Percentiles rank a stretch among this genome's conserved stretches.
These are phyloP conservation scores for Anadara kagoshimensis DNA, from an alignment of 1,140 invertebrate species.

Conservation along the genomic window DNA sequence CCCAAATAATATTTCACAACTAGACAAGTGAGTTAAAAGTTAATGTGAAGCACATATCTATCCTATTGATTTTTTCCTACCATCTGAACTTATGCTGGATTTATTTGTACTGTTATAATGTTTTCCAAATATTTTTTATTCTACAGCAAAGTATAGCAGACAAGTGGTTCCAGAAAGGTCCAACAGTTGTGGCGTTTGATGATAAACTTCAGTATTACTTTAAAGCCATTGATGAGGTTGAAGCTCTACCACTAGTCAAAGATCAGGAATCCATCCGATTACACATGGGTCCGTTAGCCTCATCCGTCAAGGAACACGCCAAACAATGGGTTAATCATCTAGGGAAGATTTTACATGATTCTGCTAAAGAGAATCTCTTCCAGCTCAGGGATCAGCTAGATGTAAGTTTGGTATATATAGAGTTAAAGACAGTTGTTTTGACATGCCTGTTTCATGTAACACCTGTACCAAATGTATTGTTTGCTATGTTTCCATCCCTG, in stretches of 20 bases:
- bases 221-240: conserved; percentile 83
- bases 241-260: conserved; percentile 58
- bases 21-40: no score
- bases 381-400: conserved; percentile 66
- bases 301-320: conserved; percentile 70
- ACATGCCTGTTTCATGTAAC: no score
- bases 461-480: no score
- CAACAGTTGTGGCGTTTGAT: conserved; percentile 85
- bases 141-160: conserved; percentile 74
- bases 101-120: no score
- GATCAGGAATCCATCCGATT: conserved; percentile 72
- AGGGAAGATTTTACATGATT: conserved; percentile 73
- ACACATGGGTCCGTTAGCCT: conserved; percentile 66
- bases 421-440: no score
- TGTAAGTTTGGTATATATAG: conserved; percentile 64
- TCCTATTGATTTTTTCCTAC: no score
- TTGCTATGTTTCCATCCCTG: no score
- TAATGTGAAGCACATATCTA: no score
- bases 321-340: conserved; percentile 71
- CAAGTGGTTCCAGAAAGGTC: conserved; percentile 83
- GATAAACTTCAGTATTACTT: conserved; percentile 89
- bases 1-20: no score
- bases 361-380: conserved; percentile 67
- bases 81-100: no score
- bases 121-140: no score